Base-by-base conservation (phyloP, 92 coral and sea anemone species). In the Phenganax marumi region DNA sequence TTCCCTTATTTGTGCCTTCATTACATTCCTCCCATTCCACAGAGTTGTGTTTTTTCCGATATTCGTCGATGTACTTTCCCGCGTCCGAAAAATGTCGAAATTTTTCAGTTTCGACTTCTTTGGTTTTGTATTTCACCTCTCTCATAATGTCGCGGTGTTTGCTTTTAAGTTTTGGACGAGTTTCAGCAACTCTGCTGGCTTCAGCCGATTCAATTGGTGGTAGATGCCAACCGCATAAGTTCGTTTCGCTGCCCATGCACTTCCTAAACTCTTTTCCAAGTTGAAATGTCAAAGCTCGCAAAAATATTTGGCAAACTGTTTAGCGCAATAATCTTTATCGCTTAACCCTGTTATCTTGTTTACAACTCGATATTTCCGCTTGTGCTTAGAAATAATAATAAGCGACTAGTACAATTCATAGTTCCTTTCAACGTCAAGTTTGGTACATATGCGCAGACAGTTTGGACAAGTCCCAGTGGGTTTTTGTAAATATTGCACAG, bases 41-140 rank as follows among this genome's bases (percentile, higher is more conserved):
- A 0, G 71, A 22, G 7, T 56, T 78, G 73, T 93, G 93, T 49
- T 91, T 92, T 64, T 89, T 92, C 10, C 99, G 90, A 85, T 96
- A 96, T 64, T 96, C 97, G 50, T 89, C 88, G 10, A 96, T 96
- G 21, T 96, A 96, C 73, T 89, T 90, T 16, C 69, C 81, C 22
- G 90, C 65, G 46, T 87, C 90, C 52, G 93, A 90, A 76, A 93
- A 96, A 84, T 96, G 99, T 24, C 92, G 97, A 63, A 96, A 96
- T 22, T 65, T 11, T 7, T 63, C 33, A 7, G 13, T 51, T 16
- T 76, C 49, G 23, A 51, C 23, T 13, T 57, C 21, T 23, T 58
- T 65, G 53, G 83, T 47, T 48, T 78, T 76, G 48, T 24, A 76
- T 76, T 78, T 78, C 33, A 46, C 25, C 17, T 43, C 52, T 33